phyloP scores from a whole-genome alignment of 1,140 invertebrate species.

The Andricus grossulariae region DNA sequence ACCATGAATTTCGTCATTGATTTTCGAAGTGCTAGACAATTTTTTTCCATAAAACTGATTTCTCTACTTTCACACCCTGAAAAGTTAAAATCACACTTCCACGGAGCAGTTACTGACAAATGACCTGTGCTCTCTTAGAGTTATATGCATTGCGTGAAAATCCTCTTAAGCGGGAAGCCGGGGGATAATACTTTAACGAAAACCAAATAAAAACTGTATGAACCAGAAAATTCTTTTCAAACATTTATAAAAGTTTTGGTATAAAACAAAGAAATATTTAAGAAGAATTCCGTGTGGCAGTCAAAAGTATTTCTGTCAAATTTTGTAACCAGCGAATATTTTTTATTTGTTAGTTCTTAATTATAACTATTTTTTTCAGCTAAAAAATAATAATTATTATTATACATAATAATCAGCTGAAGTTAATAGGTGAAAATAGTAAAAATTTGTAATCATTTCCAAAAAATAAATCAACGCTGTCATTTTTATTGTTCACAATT shows the following conservation, averaged over 20 bases:
- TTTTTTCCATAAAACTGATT: not conserved
- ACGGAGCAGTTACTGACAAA: slow-evolving; percentile 2
- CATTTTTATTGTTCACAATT: no score
- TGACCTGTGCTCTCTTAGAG: not conserved
- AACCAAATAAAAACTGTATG: slow-evolving; percentile 15
- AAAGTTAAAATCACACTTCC: slow-evolving; percentile 27
- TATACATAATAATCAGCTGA: no score
- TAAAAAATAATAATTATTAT: no score
- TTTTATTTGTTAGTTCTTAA: no score
- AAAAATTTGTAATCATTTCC: no score
- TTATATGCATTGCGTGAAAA: slow-evolving; percentile 7
- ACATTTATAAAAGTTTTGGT: not conserved
- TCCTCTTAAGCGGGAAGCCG: not conserved
- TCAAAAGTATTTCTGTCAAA: no score
- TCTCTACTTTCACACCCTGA: slow-evolving; percentile 8
- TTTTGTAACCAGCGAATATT: no score
- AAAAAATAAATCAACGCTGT: no score
- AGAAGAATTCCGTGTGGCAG: no score
- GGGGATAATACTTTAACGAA: slow-evolving; percentile 10
- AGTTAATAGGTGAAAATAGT: no score
- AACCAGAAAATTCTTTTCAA: not conserved
- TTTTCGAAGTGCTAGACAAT: slow-evolving; percentile 14
- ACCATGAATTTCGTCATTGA: not conserved
- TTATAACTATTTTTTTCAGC: no score
- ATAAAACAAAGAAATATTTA: no score